Base-by-base conservation (phyloP, 2,888 invertebrate genomes). In the Drosophila dives region DNA sequence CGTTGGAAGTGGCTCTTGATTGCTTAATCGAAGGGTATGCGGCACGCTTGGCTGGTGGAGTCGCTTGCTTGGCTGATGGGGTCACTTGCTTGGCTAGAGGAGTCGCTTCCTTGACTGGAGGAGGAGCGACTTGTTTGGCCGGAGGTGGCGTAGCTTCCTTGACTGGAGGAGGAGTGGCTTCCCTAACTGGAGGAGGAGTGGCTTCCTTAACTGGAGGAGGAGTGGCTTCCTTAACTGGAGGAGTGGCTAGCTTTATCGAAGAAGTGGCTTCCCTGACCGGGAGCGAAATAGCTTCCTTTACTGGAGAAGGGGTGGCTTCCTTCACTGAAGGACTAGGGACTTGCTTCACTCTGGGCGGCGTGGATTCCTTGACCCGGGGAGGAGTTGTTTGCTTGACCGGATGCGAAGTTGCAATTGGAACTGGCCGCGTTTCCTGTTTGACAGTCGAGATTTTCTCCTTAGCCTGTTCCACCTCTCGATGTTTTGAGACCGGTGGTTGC, bases 361-460 rank as follows among this genome's bases (percentile, higher is more conserved):
- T 65, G 3, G 29, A 11, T 5, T 54, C 42, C 12, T 59, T 55
- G 3, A 8, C 40, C 1, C 26, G 26, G 15, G 38, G 8, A 11
- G 34, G 12, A 26, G 33, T 10, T 17, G 66, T 12, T 11, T 55
- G 33, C n/a, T 59, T 51, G 7, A 23, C 60, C 7, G 48, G n/a
- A 20, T 34, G 56, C 8, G 59, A 50, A 5, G 32, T 23, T 10
- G 33, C 20, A 12, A 40, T 23, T 17, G 55, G 55, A 7, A 32
- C n/a, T 32, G 68, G 26, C 10, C 3, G 17, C 3, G 29, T 11
- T 10, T 62, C 55, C 29, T 23, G 48, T 17, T 65, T 55, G 10
- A 6, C 55, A 40, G 49, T 10, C 4, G 51, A 11, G 6, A 23
- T 23, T n/a, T 62, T 54, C 40, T 11, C 32, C 32, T 33, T 17